These are phyloP conservation scores for Halocynthia roretzi DNA, from an alignment of 23 tunicate genomes.

Conservation along the genomic window DNA sequence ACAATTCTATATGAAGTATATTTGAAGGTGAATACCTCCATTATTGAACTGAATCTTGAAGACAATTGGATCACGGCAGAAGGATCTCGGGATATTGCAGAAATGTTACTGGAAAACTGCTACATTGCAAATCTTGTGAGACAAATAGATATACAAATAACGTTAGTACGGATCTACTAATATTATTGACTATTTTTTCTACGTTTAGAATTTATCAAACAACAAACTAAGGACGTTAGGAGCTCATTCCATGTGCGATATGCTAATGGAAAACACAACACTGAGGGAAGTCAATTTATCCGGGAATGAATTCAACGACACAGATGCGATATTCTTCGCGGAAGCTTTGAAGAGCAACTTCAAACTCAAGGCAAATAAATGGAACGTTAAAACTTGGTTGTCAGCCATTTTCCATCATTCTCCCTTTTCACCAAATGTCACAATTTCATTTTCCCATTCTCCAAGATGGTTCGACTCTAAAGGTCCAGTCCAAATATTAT, in stretches of 20 bases:
- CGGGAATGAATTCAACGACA: slow-evolving; percentile 52
- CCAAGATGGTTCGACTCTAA: too few relatives aligned
- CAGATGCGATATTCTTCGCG: slow-evolving; percentile 60
- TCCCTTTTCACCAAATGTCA: too few relatives aligned
- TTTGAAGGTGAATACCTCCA: slow-evolving; percentile 55
- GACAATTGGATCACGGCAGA: slow-evolving; percentile 87
- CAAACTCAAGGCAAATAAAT: slow-evolving; percentile 38
- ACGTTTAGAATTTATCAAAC: slow-evolving; percentile 46
- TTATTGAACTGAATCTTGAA: slow-evolving; percentile 46
- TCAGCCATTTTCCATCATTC: not conserved
- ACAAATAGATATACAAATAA: not conserved
- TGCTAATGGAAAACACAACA: slow-evolving; percentile 60
- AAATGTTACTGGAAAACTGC: slow-evolving; percentile 80
- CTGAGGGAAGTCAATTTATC: slow-evolving; percentile 45
- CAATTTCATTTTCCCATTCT: too few relatives aligned
- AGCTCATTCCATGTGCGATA: slow-evolving; percentile 43
- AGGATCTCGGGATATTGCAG: slow-evolving; percentile 58
- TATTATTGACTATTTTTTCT: not conserved
- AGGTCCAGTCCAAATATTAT: too few relatives aligned
- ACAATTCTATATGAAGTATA: not conserved
- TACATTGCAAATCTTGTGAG: slow-evolving; percentile 49
- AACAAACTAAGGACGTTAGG: slow-evolving; percentile 59
- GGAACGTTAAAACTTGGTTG: not conserved
- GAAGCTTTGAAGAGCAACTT: slow-evolving; percentile 55
- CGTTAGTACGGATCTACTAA: not conserved